Evolutionary conservation across 2,797 vertebrate genomes (phyloP).

Genomic region (Triplophysa bombifrons): DNA sequence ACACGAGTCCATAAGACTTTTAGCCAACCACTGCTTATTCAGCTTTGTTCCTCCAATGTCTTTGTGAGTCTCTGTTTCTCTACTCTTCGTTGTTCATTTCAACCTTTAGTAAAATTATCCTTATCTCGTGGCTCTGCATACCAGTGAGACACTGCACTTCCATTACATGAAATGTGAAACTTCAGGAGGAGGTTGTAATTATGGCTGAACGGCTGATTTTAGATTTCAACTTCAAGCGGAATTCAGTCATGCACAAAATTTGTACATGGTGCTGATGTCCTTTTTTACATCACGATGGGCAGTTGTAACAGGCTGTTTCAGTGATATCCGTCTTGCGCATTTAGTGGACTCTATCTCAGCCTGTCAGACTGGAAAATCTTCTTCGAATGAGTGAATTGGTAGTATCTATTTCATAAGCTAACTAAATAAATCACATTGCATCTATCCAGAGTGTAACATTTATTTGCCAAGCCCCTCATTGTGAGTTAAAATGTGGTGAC

Average conservation of each 20-base stretch:
- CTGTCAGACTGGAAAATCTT: neutral
- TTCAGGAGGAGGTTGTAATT: conserved; percentile 59
- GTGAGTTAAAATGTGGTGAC: neutral
- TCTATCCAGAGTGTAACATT: neutral
- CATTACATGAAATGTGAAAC: conserved; percentile 62
- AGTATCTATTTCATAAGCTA: neutral
- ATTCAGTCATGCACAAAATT: conserved; percentile 60
- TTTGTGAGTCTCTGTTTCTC: conserved; percentile 16
- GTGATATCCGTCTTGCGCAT: conserved; percentile 20
- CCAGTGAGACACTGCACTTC: conserved; percentile 35
- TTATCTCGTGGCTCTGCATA: conserved; percentile 50
- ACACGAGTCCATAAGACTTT: neutral
- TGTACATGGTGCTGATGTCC: conserved; percentile 53
- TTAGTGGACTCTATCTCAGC: conserved; percentile 12
- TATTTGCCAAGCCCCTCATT: neutral
- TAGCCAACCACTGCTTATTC: neutral
- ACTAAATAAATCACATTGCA: neutral
- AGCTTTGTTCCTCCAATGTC: neutral
- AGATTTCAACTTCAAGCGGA: conserved; percentile 61
- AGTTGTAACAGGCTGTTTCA: conserved; percentile 2
- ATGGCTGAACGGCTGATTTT: conserved; percentile 56
- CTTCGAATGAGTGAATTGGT: neutral
- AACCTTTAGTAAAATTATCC: conserved; percentile 50
- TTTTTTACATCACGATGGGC: conserved; percentile 2
- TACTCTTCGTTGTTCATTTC: conserved; percentile 27